These are phyloP conservation scores for Hypomesus transpacificus DNA, from an alignment of 2,113 vertebrate species.

Conservation along the genomic window DNA sequence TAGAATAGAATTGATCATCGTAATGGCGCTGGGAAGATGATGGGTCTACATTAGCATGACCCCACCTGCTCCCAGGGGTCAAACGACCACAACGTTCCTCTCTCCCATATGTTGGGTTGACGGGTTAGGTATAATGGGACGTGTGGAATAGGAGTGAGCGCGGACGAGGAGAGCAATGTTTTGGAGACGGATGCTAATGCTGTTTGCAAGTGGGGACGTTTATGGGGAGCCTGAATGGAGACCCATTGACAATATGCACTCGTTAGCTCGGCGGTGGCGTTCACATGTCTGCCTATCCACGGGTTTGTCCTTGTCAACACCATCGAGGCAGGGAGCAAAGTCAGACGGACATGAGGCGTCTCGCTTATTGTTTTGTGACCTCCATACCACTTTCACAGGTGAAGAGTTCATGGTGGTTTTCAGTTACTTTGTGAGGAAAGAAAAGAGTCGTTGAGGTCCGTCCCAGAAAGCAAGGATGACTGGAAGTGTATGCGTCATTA, in stretches of 20 bases:
- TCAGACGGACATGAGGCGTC: constrained; percentile 12
- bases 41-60: constrained; percentile 65
- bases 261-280: no score
- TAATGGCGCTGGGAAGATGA: constrained; percentile 65
- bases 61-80: constrained; percentile 52
- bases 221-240: no score
- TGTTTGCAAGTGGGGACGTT: no score
- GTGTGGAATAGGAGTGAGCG: neutral
- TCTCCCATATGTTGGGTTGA: constrained; percentile 50
- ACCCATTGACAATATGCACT: no score
- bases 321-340: constrained; percentile 9
- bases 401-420: no score
- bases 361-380: neutral
- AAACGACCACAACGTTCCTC: constrained; percentile 40
- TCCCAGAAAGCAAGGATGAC: no score
- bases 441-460: no score
- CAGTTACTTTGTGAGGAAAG: no score
- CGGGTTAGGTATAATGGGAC: constrained; percentile 18
- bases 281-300: neutral
- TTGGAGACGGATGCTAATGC: no score
- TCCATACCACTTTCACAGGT: no score
- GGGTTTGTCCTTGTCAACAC: constrained; percentile 13
- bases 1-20: constrained; percentile 71
- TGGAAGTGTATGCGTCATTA: no score
- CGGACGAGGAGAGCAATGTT: no score